Evolutionary conservation across 2,113 vertebrate species (phyloP).

Genomic region (Cranoglanis bouderius): DNA sequence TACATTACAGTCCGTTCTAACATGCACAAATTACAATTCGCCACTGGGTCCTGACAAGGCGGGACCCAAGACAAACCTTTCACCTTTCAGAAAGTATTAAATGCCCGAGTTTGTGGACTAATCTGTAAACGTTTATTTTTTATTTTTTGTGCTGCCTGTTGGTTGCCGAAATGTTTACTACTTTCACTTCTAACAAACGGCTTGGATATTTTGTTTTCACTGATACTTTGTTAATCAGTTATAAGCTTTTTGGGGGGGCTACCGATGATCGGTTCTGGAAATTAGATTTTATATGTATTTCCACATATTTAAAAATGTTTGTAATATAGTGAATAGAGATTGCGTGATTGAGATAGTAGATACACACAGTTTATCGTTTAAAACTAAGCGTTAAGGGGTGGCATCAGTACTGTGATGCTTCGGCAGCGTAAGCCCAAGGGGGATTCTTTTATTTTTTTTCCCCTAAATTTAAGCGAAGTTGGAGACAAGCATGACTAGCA

Average conservation of each 20-base stretch:
- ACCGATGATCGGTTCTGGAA: neutral
- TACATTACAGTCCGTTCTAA: slow-evolving; percentile 1
- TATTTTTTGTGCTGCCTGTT: neutral
- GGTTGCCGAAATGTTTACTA: neutral
- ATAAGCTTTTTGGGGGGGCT: neutral
- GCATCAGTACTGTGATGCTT: neutral
- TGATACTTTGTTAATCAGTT: neutral
- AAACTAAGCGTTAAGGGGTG: neutral
- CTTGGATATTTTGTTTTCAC: neutral
- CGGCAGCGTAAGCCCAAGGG: neutral
- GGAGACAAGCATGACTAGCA: neutral
- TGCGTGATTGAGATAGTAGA: neutral
- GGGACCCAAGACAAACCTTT: slow-evolving; percentile 19
- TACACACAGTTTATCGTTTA: neutral
- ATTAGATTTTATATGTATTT: too few relatives aligned
- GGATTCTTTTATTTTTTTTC: neutral
- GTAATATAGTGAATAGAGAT: neutral
- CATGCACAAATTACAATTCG: slow-evolving; percentile 17
- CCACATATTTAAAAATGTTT: neutral
- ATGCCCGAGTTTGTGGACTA: neutral
- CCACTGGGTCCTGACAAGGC: slow-evolving; percentile 27
- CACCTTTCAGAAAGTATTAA: slow-evolving; percentile 23
- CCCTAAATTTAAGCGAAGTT: neutral
- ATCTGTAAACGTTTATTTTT: neutral
- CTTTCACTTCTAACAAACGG: neutral